Evolutionary conservation across 2,888 invertebrate genomes (phyloP).

Genomic region (Lasius platythorax): DNA sequence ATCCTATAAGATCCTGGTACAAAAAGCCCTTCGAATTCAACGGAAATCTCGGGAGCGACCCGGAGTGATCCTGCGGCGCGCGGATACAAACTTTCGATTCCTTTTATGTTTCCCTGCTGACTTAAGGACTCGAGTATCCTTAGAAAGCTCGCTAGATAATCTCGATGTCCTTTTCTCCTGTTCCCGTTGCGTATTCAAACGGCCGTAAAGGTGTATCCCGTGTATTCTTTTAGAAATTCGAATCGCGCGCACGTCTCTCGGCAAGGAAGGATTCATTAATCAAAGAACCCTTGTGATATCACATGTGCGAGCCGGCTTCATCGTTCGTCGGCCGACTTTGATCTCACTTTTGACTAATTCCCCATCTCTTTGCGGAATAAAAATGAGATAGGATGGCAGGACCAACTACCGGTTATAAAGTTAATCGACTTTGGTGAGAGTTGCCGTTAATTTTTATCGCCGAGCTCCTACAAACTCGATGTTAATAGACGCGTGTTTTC

Average conservation of each 20-base stretch:
- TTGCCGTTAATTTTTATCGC: slow-evolving; percentile 31
- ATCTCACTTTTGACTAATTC: slow-evolving; percentile 4
- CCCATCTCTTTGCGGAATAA: slow-evolving; percentile 1
- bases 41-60: slow-evolving; percentile 74
- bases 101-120: slow-evolving; percentile 82
- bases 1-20: slow-evolving; percentile 78
- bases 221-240: slow-evolving; percentile 15
- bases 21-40: slow-evolving; percentile 78
- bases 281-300: neutral
- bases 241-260: neutral
- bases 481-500: neutral
- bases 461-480: slow-evolving; percentile 19
- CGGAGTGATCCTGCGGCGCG: slow-evolving; percentile 58
- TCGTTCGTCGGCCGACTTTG: neutral
- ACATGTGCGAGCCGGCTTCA: neutral
- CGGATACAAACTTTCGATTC: slow-evolving; percentile 65
- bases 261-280: slow-evolving; percentile 5
- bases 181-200: slow-evolving; percentile 9
- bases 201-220: neutral
- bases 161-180: slow-evolving; percentile 4
- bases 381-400: slow-evolving; percentile 1
- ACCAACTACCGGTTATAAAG: neutral
- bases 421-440: slow-evolving; percentile 37
- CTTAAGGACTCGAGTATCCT: slow-evolving; percentile 84
- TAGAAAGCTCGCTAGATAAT: slow-evolving; percentile 72